Evolutionary conservation across 2,888 invertebrate species (phyloP).

Genomic region (Phengaris alcon): DNA sequence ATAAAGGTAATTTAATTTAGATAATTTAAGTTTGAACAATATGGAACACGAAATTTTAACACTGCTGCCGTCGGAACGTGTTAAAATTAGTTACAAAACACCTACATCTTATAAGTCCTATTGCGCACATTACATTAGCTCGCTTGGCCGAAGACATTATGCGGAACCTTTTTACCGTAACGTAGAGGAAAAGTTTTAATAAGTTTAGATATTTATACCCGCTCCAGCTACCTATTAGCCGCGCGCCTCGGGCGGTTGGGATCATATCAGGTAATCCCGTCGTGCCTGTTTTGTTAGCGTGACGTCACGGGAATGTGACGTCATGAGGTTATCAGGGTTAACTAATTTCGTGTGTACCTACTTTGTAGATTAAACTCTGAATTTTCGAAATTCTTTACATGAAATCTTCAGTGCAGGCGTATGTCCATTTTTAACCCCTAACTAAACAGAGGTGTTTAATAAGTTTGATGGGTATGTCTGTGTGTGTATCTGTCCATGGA

Average conservation of each 20-base stretch:
- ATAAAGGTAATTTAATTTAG: too few relatives aligned
- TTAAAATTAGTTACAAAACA: not conserved
- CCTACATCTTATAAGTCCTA: not conserved
- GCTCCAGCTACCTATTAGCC: not conserved
- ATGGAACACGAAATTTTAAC: not conserved
- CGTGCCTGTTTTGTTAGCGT: not conserved
- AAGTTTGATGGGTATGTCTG: too few relatives aligned
- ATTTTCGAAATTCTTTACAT: not conserved
- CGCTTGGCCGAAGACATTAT: not conserved
- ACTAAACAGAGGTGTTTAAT: too few relatives aligned
- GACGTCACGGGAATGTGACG: not conserved
- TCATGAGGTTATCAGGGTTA: not conserved
- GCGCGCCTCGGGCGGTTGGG: not conserved
- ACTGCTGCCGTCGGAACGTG: not conserved
- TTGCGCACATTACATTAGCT: not conserved
- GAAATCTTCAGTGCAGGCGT: not conserved
- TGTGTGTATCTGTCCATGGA: too few relatives aligned
- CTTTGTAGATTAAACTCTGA: not conserved
- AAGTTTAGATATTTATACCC: slow-evolving; percentile 14
- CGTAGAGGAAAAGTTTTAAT: slow-evolving; percentile 14
- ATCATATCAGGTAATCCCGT: not conserved
- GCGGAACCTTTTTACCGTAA: not conserved
- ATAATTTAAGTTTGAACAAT: too few relatives aligned
- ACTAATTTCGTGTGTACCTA: not conserved
- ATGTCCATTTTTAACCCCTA: too few relatives aligned